phyloP scores from a whole-genome alignment of 2,113 vertebrate species.

The Turnix velox region DNA sequence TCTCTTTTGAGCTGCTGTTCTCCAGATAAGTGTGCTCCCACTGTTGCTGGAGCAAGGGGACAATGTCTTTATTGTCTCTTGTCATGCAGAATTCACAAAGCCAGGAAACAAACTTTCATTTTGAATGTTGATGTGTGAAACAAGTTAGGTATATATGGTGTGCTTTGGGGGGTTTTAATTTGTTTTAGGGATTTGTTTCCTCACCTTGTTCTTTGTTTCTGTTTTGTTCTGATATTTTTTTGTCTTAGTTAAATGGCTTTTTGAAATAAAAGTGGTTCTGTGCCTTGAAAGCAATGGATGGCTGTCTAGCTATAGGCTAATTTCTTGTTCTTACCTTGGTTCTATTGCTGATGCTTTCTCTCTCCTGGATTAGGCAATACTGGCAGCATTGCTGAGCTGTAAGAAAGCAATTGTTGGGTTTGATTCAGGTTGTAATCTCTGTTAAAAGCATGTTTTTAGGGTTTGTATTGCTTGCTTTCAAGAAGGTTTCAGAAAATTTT shows the following conservation, averaged over 20 bases:
- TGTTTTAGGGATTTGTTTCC: fast-evolving
- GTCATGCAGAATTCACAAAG: not conserved
- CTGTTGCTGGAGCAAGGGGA: not conserved
- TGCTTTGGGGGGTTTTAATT: not conserved
- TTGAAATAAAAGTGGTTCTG: not conserved
- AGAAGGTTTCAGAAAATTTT: not conserved
- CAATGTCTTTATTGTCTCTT: not conserved
- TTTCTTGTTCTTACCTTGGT: not conserved
- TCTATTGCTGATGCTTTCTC: not conserved
- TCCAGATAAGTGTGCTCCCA: not conserved
- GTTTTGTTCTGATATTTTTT: not conserved
- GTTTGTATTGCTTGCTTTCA: not conserved
- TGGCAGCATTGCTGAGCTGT: not conserved
- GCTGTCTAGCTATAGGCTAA: not conserved
- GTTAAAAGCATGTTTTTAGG: not conserved
- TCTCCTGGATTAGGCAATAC: not conserved
- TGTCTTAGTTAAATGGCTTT: not conserved
- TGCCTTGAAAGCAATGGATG: not conserved
- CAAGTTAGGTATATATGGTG: not conserved
- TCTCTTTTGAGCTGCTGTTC: not conserved
- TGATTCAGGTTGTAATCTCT: not conserved
- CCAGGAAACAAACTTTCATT: not conserved
- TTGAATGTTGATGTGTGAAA: not conserved
- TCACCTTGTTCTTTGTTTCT: not conserved
- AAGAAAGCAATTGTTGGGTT: not conserved